Percentiles rank a stretch among this genome's conserved stretches.
These are phyloP conservation scores for Trogon melanurus DNA, from an alignment of 2,113 vertebrate species.

Conservation along the genomic window DNA sequence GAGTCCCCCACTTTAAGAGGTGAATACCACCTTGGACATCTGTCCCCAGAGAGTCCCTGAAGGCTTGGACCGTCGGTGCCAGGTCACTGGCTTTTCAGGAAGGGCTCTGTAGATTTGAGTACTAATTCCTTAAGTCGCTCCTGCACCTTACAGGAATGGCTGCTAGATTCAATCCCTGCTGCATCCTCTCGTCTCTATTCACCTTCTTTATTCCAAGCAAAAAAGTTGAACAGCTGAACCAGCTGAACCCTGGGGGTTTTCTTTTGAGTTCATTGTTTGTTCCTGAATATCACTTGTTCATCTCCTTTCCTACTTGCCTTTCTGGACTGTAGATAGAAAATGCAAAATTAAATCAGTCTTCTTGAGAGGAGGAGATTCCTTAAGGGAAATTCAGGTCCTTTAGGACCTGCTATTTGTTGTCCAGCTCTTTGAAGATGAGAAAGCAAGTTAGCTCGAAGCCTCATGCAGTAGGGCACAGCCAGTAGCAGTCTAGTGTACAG, in stretches of 20 bases:
- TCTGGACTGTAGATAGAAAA: not conserved
- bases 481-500: not conserved
- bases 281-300: not conserved
- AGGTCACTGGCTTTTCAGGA: conserved; percentile 26
- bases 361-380: not conserved
- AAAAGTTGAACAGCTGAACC: not conserved
- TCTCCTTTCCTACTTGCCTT: not conserved
- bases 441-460: not conserved
- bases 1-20: not conserved
- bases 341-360: not conserved
- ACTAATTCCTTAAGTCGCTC: conserved; percentile 8
- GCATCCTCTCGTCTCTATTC: not conserved
- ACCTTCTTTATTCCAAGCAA: not conserved
- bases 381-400: not conserved
- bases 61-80: not conserved
- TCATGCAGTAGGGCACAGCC: not conserved
- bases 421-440: not conserved
- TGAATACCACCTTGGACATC: not conserved
- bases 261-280: not conserved
- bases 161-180: not conserved
- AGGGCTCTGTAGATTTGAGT: not conserved
- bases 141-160: not conserved
- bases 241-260: not conserved
- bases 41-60: not conserved
- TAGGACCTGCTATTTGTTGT: not conserved